These are phyloP conservation scores for Squalus acanthias DNA, from an alignment of 2,797 vertebrate species.

Conservation along the genomic window DNA sequence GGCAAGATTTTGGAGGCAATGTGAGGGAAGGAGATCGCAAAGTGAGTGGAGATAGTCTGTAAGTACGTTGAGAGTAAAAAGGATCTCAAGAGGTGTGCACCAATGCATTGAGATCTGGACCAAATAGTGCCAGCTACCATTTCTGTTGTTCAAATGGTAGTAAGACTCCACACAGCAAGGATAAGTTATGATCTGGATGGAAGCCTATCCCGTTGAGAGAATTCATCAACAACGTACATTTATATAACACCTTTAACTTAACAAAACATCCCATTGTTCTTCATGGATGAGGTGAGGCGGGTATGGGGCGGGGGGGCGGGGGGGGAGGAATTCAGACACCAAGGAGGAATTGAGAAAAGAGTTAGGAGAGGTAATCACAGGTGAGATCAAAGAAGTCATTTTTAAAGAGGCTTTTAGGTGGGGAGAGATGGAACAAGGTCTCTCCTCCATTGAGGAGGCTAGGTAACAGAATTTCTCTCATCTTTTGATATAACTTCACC, in stretches of 20 bases:
- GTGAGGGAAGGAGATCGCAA: too few species aligned
- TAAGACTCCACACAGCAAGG: not conserved
- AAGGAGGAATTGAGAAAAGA: not conserved
- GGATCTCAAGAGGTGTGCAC: not conserved
- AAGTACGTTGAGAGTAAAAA: not conserved
- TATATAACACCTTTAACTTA: not conserved
- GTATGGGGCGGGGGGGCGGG: too few species aligned
- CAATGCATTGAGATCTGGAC: not conserved
- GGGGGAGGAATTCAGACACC: not conserved
- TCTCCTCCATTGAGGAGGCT: not conserved
- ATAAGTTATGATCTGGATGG: not conserved
- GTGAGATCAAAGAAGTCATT: not conserved
- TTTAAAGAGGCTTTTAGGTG: not conserved
- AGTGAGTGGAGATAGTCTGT: not conserved
- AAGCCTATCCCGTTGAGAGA: not conserved
- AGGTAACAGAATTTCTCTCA: not conserved
- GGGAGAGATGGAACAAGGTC: not conserved
- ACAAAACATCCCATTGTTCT: not conserved
- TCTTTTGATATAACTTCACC: not conserved
- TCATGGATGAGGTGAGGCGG: not conserved
- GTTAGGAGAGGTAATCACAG: not conserved
- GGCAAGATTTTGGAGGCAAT: not conserved
- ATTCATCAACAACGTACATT: not conserved
- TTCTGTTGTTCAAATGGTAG: not conserved
- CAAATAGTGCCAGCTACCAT: not conserved